Percentiles rank a stretch among this genome's conserved stretches.
phyloP scores from a whole-genome alignment of 2,888 invertebrate species.

The Eledone cirrhosa region DNA sequence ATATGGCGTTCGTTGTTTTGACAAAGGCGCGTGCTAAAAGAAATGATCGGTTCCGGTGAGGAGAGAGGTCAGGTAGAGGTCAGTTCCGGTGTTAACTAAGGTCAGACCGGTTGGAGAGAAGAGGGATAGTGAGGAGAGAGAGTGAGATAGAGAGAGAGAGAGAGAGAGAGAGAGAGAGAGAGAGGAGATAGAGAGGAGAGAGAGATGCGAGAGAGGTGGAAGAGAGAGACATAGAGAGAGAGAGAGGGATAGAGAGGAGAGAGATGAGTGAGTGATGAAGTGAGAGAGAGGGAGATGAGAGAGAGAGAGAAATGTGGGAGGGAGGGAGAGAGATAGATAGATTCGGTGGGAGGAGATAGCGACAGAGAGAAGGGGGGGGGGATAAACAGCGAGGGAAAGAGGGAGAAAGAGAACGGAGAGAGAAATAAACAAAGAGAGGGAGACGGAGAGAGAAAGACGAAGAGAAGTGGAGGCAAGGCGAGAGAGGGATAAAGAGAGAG shows the following conservation, averaged over 20 bases:
- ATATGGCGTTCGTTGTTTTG: too few species aligned
- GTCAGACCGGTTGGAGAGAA: neutral
- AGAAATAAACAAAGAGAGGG: neutral
- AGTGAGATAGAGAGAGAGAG: neutral
- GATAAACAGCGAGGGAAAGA: too few species aligned
- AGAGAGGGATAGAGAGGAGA: too few species aligned
- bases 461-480: too few species aligned
- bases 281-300: neutral
- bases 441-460: too few species aligned
- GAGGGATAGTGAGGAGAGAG: neutral
- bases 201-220: neutral
- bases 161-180: neutral
- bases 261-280: neutral
- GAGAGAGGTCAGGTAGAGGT: neutral
- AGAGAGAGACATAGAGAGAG: neutral
- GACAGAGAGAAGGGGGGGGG: too few species aligned
- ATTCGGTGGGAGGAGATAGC: too few species aligned
- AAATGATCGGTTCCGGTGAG: neutral
- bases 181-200: neutral
- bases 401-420: neutral
- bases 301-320: neutral
- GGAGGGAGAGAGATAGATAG: neutral
- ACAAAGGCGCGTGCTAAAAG: too few species aligned
- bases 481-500: neutral
- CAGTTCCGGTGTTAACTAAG: neutral